A percentile compares a stretch with the other conserved stretches of the same genome.
These are phyloP conservation scores for Anguilla japonica DNA, from an alignment of 2,113 vertebrate species.

Conservation along the genomic window DNA sequence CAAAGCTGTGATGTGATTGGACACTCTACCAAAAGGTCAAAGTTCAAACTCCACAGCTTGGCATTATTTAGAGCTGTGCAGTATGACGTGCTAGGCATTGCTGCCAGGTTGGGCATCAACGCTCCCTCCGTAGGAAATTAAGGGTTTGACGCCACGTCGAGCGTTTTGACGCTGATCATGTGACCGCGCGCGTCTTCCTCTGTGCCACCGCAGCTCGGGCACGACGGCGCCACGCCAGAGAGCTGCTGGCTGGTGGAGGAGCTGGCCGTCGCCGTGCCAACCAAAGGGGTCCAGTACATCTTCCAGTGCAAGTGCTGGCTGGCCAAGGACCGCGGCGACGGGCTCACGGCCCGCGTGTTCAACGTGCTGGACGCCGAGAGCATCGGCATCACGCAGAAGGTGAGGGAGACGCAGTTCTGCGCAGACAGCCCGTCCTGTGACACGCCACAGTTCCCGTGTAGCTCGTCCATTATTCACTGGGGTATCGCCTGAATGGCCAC, in stretches of 20 bases:
- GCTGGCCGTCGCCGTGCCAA: slow-evolving; percentile 83
- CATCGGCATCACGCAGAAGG: slow-evolving; percentile 83
- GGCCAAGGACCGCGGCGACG: slow-evolving; percentile 93
- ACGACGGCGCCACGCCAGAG: slow-evolving; percentile 90
- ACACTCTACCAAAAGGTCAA: too few species aligned
- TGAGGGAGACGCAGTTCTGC: slow-evolving; percentile 42
- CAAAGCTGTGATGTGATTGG: too few species aligned
- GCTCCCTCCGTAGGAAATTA: too few species aligned
- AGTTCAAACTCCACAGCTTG: too few species aligned
- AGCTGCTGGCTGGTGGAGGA: slow-evolving; percentile 96
- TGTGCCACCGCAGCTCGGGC: slow-evolving; percentile 79
- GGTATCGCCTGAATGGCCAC: background rate
- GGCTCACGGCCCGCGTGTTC: slow-evolving; percentile 82
- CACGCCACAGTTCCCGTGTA: background rate
- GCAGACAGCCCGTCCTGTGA: background rate
- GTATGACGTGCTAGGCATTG: too few species aligned
- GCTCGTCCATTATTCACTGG: background rate
- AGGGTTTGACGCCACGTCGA: too few species aligned
- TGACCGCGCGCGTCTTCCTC: background rate
- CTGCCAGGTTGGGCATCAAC: too few species aligned
- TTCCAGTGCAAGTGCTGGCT: slow-evolving; percentile 93
- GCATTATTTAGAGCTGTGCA: too few species aligned
- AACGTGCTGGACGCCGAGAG: slow-evolving; percentile 87
- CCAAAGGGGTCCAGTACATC: slow-evolving; percentile 86
- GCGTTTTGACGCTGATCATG: too few species aligned